A percentile compares a stretch with the other conserved stretches of the same genome.
Conservation (phyloP, 2,113 vertebrate genomes). For the Pogona vitticeps region DNA sequence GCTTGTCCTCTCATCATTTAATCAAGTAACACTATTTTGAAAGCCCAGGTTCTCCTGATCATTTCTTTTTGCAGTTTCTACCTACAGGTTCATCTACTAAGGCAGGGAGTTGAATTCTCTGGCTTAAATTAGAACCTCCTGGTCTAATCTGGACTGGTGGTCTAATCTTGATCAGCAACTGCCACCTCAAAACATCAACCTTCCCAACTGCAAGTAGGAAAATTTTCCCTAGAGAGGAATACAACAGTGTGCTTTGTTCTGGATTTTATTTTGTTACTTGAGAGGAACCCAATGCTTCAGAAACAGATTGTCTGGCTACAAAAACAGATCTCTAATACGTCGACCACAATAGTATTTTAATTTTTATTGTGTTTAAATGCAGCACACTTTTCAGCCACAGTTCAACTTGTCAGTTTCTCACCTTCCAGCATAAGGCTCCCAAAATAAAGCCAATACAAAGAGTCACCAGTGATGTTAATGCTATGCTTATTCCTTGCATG, state of each 20-base stretch:
- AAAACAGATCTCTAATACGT: background rate
- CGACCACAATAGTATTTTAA: background rate
- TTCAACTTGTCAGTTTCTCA: constrained; percentile 51
- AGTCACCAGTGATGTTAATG: constrained; percentile 74
- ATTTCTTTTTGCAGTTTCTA: background rate
- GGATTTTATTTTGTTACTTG: background rate
- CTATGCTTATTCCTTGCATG: constrained; percentile 78
- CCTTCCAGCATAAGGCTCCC: constrained; percentile 83
- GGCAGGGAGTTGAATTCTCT: too few species aligned
- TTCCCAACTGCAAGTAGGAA: too few species aligned
- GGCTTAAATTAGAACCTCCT: too few species aligned
- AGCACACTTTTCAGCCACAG: constrained; percentile 7
- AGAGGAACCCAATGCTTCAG: constrained; percentile 21
- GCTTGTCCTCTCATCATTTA: background rate
- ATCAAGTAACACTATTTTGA: background rate
- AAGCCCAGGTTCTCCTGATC: background rate
- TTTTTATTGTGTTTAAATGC: background rate
- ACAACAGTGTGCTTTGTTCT: background rate
- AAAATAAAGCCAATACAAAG: constrained; percentile 78
- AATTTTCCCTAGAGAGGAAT: too few species aligned
- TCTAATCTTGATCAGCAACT: too few species aligned
- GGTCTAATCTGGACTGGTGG: too few species aligned
- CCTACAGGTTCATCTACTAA: too few species aligned
- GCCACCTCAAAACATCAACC: too few species aligned
- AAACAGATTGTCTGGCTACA: background rate